Conservation (phyloP, 2,113 vertebrate genomes). For the Colistium nudipinnis region DNA sequence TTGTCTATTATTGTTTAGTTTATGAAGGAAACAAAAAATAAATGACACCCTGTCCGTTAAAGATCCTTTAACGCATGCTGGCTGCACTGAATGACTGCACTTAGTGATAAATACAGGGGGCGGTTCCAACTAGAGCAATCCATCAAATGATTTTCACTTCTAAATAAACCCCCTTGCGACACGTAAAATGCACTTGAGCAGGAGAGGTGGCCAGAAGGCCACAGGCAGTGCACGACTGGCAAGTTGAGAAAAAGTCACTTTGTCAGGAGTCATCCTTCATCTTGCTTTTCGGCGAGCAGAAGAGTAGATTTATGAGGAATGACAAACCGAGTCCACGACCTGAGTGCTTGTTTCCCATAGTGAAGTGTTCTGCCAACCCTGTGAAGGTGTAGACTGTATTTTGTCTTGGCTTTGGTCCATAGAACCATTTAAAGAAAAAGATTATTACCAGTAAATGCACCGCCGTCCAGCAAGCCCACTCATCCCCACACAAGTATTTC, state of each 20-base stretch:
- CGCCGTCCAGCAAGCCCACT: neutral
- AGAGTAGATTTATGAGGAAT: conserved; percentile 39
- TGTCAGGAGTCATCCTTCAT: conserved; percentile 49
- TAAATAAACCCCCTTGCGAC: conserved; percentile 31
- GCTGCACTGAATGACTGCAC: neutral
- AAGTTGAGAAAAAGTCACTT: conserved; percentile 33
- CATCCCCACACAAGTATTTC: conserved; percentile 2
- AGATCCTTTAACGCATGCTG: neutral
- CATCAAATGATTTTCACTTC: neutral
- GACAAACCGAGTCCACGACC: conserved; percentile 51
- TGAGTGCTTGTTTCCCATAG: conserved; percentile 30
- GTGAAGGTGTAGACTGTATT: conserved; percentile 11
- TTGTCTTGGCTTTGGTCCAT: conserved; percentile 48
- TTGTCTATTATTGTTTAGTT: neutral
- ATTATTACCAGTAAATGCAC: conserved; percentile 26
- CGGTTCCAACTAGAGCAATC: neutral
- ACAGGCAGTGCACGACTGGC: conserved; percentile 10
- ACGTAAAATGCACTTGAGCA: conserved; percentile 9
- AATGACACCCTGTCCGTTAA: neutral
- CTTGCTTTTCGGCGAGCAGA: conserved; percentile 32
- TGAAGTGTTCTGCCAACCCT: conserved; percentile 34
- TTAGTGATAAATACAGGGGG: neutral
- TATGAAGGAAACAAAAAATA: neutral
- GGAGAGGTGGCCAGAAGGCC: conserved; percentile 1
- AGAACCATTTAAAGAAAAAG: conserved; percentile 20